Evolutionary conservation across 2,888 invertebrate genomes (phyloP), one percentile per base, ranked within the genome.

Genomic region (Drosophila mulleri): DNA sequence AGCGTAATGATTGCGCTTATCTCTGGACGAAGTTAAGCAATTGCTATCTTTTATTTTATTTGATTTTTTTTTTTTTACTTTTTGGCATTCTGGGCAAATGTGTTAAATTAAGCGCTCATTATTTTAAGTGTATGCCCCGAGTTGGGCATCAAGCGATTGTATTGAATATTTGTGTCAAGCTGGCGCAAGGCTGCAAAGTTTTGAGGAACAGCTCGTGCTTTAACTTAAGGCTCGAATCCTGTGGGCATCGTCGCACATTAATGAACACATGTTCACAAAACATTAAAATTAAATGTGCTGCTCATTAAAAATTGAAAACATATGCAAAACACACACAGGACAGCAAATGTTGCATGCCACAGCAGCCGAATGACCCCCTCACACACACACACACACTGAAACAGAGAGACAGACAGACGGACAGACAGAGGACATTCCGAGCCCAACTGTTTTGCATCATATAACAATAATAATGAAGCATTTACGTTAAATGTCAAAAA

Each of bases 1-100:
- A 87, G 88, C 82, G 89, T 89, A 89, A 84, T 84, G 84, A 84
- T 84, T 84, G 80, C 88, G 89, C 80, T 84, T 81, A 82, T 82
- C 79, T 81, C 69, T 80, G 66, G 72, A 64, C 64, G 67, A 77
- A 73, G 78, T 48, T 62, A 58, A 35, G 71, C 58, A 64, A 65
- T 73, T 50, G 45, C 48, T 50, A 54, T 67, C 53, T 32, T 32
- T 32, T 41, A 50, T 64, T 57, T n/a, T 23, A 42, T 45, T 23
- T 63, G 8, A 8, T 3, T n/a, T 59, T 57, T 23, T 66, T 56
- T 26, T 26, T 26, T 26, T 26, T 26, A 26, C 26, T 26, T 57
- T 9, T 37, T 32, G 11, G 1, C 12, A 2, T 39, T 18, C 37
- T n/a, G 57, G 52, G 59, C 67, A 82, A 87, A 89, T 81, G 83